Evolutionary conservation across 37 sponge, comb jelly and placozoan species (phyloP).

Genomic region (Cliona cf. orientalis): DNA sequence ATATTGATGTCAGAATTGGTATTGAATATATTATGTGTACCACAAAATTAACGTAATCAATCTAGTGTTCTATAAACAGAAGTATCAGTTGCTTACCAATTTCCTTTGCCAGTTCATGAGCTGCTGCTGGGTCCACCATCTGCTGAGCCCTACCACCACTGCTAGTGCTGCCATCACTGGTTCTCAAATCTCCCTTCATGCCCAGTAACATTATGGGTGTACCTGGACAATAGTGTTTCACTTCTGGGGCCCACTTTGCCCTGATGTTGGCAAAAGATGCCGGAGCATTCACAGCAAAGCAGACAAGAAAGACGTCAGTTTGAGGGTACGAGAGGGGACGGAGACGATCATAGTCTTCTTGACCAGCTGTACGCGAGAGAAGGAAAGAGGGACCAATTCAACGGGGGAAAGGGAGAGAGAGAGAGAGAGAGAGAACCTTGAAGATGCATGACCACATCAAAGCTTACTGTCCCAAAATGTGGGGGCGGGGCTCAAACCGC

Average conservation of each 20-base stretch:
- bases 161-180: background rate
- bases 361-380: constrained; percentile 45
- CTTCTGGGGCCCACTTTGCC: constrained; percentile 59
- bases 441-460: no score
- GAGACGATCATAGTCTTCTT: constrained; percentile 81
- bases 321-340: constrained; percentile 79
- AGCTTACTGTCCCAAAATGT: no score
- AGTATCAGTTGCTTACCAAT: constrained; percentile 21
- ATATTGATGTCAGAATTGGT: no score
- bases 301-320: constrained; percentile 75
- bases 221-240: constrained; percentile 58
- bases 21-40: no score
- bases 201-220: constrained; percentile 70
- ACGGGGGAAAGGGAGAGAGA: no score
- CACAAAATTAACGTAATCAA: no score
- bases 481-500: no score
- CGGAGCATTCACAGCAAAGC: constrained; percentile 28
- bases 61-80: no score
- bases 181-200: constrained; percentile 62
- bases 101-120: constrained; percentile 39
- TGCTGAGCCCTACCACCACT: background rate
- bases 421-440: no score
- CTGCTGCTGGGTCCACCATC: constrained; percentile 32
- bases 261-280: constrained; percentile 55
- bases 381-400: no score